Evolutionary conservation across 2,888 invertebrate species (phyloP).

Genomic region (Margaritifera margaritifera): DNA sequence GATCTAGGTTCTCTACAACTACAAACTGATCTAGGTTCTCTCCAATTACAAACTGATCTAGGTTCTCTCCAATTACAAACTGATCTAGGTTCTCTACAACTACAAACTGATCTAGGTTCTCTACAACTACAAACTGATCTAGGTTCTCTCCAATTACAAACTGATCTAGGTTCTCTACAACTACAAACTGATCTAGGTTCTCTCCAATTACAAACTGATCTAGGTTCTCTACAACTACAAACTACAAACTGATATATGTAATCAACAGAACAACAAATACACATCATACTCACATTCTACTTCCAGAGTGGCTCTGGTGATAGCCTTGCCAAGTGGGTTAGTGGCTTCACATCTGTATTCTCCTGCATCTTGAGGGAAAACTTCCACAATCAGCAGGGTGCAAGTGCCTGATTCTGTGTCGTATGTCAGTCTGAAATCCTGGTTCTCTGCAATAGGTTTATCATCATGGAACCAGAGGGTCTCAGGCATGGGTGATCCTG

Average conservation of each 20-base stretch:
- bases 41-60: too few species aligned
- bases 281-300: conserved; percentile 67
- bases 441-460: conserved; percentile 72
- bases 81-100: too few species aligned
- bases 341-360: conserved; percentile 96
- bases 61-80: too few species aligned
- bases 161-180: too few species aligned
- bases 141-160: too few species aligned
- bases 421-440: conserved; percentile 65
- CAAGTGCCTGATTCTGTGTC: conserved; percentile 66
- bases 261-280: not conserved
- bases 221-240: too few species aligned
- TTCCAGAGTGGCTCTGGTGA: conserved; percentile 78
- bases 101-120: too few species aligned
- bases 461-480: conserved; percentile 93
- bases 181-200: too few species aligned
- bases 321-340: conserved; percentile 95
- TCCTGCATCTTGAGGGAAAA: conserved; percentile 97
- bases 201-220: too few species aligned
- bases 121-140: too few species aligned
- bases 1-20: too few species aligned
- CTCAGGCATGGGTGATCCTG: conserved; percentile 69
- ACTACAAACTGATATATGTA: not conserved
- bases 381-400: conserved; percentile 94
- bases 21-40: too few species aligned